A percentile compares a stretch with the other conserved stretches of the same genome.
phyloP scores from a whole-genome alignment of 2,797 vertebrate genomes.

The Smutsia gigantea region DNA sequence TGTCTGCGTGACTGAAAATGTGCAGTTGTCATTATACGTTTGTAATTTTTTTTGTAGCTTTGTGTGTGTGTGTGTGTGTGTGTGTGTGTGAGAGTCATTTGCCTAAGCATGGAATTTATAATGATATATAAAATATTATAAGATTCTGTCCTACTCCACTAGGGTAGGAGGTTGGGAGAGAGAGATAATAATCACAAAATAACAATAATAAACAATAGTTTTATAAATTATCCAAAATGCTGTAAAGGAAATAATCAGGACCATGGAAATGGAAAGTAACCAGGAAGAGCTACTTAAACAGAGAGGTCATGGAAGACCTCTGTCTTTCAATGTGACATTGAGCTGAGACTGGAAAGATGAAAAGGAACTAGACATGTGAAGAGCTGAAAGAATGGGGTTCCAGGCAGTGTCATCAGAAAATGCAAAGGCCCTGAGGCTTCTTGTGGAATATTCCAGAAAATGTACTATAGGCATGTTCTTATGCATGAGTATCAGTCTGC shows the following conservation, averaged over 20 bases:
- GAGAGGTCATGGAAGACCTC: not conserved
- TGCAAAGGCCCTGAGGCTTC: not conserved
- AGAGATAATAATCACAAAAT: constrained; percentile 26
- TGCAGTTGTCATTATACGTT: not conserved
- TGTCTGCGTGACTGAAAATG: not conserved
- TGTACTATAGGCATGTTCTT: not conserved
- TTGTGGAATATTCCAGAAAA: not conserved
- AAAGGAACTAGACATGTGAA: not conserved
- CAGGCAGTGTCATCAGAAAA: not conserved
- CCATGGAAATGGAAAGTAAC: constrained; percentile 26
- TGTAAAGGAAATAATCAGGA: constrained; percentile 19
- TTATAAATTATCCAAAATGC: constrained; percentile 40
- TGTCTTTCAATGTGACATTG: not conserved
- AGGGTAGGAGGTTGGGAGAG: not conserved
- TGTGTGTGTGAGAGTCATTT: constrained; percentile 48
- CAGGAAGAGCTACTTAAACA: not conserved
- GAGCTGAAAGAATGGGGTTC: not conserved
- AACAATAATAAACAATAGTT: not conserved
- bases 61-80: not conserved
- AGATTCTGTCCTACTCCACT: not conserved
- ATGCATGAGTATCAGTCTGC: not conserved
- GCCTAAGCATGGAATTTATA: constrained; percentile 21
- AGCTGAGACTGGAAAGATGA: not conserved
- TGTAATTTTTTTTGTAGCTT: constrained; percentile 42
- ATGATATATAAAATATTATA: constrained; percentile 6